phyloP scores from a whole-genome alignment of 2,888 invertebrate genomes.

The Anodontia alba region DNA sequence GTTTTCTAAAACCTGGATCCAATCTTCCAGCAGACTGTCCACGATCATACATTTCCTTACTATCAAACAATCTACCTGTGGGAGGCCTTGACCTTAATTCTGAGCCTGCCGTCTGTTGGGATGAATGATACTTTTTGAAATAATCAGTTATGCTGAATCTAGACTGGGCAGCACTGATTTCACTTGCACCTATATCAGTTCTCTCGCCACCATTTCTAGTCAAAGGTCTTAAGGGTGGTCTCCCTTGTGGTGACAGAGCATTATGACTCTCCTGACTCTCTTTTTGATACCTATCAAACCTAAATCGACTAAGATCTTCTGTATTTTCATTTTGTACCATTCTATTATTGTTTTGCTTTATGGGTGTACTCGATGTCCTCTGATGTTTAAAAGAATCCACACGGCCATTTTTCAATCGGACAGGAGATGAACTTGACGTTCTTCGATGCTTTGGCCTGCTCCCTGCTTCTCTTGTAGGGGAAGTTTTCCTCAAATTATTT shows the following conservation, averaged over 20 bases:
- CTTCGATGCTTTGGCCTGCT: slow-evolving; percentile 21
- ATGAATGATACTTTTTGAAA: slow-evolving; percentile 74
- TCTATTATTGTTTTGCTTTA: slow-evolving; percentile 46
- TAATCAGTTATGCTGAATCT: slow-evolving; percentile 79
- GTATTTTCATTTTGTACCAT: slow-evolving; percentile 24
- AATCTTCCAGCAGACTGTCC: background rate
- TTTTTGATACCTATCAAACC: slow-evolving; percentile 13
- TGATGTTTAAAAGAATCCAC: slow-evolving; percentile 25
- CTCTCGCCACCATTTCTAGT: background rate
- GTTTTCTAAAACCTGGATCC: slow-evolving; percentile 28
- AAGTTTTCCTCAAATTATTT: slow-evolving; percentile 8
- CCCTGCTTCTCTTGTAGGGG: background rate
- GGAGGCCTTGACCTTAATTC: slow-evolving; percentile 8
- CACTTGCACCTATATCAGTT: slow-evolving; percentile 29
- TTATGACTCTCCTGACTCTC: background rate
- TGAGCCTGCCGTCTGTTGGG: slow-evolving; percentile 30
- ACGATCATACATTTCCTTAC: slow-evolving; percentile 8
- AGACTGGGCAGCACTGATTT: slow-evolving; percentile 63
- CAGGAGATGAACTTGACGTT: slow-evolving; percentile 56
- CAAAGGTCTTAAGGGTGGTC: background rate
- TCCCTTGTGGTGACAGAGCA: background rate
- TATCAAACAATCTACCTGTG: background rate
- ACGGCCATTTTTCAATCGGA: slow-evolving; percentile 37
- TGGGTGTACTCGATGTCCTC: slow-evolving; percentile 27
- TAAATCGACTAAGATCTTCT: slow-evolving; percentile 4